phyloP scores from a whole-genome alignment of 2,113 vertebrate species.

The Dromiciops gliroides region DNA sequence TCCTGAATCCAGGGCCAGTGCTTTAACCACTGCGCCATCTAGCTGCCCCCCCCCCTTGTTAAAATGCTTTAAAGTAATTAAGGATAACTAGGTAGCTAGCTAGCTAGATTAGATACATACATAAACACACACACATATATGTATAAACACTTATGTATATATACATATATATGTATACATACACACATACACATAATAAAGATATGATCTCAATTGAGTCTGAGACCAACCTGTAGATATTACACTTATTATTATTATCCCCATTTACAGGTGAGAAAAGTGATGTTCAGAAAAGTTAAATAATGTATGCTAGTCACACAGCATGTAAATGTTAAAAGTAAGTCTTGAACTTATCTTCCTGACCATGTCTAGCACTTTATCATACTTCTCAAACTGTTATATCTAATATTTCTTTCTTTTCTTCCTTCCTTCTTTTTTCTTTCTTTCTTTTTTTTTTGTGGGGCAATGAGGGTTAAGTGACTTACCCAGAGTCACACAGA shows the following conservation, averaged over 20 bases:
- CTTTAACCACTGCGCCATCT: too few relatives aligned
- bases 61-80: not conserved
- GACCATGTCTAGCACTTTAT: not conserved
- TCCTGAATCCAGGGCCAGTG: too few relatives aligned
- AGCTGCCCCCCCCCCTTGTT: not conserved
- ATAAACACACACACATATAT: too few relatives aligned
- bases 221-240: not conserved
- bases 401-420: not conserved
- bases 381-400: not conserved
- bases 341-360: not conserved
- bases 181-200: too few relatives aligned
- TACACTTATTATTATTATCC: not conserved
- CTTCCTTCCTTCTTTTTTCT: too few relatives aligned
- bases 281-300: not conserved
- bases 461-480: too few relatives aligned
- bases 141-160: accelerated
- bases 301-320: not conserved
- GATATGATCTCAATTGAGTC: not conserved
- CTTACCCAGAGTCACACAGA: too few relatives aligned
- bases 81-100: too few relatives aligned
- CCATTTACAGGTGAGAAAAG: not conserved
- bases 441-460: too few relatives aligned
- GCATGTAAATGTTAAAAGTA: not conserved
- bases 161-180: too few relatives aligned
- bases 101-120: too few relatives aligned